A percentile compares a stretch with the other conserved stretches of the same genome.
These are phyloP conservation scores for Temnothorax longispinosus DNA, from an alignment of 1,140 invertebrate genomes.

Conservation along the genomic window DNA sequence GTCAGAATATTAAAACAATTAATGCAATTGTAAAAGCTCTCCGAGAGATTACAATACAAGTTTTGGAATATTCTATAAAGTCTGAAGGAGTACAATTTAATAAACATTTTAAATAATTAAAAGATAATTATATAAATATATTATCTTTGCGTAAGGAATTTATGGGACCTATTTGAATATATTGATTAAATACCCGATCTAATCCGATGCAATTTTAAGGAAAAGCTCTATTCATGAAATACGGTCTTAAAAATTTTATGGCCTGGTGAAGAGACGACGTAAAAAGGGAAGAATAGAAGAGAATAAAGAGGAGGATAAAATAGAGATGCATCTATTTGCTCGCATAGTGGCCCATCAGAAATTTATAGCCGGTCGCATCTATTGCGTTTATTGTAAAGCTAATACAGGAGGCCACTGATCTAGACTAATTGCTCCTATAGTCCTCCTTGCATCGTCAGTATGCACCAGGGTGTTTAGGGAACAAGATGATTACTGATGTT, in stretches of 20 bases:
- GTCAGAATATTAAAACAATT: not conserved
- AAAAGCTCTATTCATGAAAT: conserved; percentile 7
- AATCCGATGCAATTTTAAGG: not conserved
- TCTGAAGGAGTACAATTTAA: not conserved
- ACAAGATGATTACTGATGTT: conserved; percentile 29
- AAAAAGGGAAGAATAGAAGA: not conserved
- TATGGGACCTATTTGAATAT: not conserved
- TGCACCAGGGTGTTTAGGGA: conserved; percentile 6
- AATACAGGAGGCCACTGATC: conserved; percentile 5
- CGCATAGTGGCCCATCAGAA: conserved; percentile 11
- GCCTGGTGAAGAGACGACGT: not conserved
- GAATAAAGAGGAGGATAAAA: conserved; percentile 11
- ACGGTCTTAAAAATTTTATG: conserved; percentile 45
- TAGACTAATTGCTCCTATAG: conserved; percentile 41
- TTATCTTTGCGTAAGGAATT: not conserved
- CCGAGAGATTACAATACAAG: not conserved
- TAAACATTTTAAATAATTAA: not conserved
- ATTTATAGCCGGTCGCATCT: conserved; percentile 38
- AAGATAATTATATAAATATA: not conserved
- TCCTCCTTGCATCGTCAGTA: conserved; percentile 18
- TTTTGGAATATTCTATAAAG: not conserved
- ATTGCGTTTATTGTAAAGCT: conserved; percentile 32
- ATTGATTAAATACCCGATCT: not conserved
- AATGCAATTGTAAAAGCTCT: not conserved
- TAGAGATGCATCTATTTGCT: conserved; percentile 42